Conservation (phyloP, 2,797 vertebrate genomes). For the Pteropus rufus region DNA sequence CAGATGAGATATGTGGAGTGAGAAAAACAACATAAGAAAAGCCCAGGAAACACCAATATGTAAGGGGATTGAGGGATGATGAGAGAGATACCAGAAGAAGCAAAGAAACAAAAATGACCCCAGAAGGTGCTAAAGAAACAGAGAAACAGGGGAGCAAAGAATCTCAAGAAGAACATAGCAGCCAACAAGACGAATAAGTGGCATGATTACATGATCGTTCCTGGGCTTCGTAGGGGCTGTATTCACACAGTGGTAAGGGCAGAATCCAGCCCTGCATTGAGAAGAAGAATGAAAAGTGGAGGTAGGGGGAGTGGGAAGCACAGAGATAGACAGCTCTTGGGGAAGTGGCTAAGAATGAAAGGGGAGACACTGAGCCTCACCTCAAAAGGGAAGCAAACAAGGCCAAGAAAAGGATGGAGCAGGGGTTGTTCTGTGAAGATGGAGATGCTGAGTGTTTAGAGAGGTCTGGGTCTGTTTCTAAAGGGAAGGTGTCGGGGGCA, state of each 20-base stretch:
- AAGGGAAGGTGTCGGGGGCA: background rate
- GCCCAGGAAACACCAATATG: background rate
- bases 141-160: background rate
- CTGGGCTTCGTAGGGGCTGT: background rate
- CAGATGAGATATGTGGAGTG: background rate
- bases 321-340: background rate
- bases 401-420: background rate
- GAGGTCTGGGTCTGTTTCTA: background rate
- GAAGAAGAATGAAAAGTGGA: background rate
- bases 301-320: no score
- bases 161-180: background rate
- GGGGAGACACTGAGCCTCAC: background rate
- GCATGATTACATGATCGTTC: fast-evolving
- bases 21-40: background rate
- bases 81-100: background rate
- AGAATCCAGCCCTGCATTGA: background rate
- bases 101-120: background rate
- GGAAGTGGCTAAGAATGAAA: background rate
- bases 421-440: background rate
- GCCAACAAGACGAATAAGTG: background rate
- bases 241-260: background rate
- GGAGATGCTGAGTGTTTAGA: background rate
- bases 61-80: background rate
- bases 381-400: background rate
- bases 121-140: background rate